Evolutionary conservation across 2,888 invertebrate species (phyloP), one percentile per base, ranked within the genome.

Genomic region (Chironomus tentans): DNA sequence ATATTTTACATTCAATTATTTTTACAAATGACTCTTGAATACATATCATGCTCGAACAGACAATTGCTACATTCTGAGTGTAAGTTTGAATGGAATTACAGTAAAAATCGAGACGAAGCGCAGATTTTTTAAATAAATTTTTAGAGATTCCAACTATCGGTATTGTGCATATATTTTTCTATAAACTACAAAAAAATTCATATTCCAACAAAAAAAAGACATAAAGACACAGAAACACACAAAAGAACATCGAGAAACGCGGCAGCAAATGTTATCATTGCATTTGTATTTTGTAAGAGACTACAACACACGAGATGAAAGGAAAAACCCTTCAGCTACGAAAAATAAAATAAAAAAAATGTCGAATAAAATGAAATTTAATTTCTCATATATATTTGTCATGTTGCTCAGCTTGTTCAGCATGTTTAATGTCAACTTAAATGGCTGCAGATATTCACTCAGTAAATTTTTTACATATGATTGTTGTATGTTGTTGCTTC

Each of bases 21-120:
- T 68, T 68, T 28, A 68, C 68, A 68, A 68, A 68, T 68, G 68
- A 68, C 68, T 68, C 46, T 68, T 68, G 46, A 68, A 46, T 38
- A 28, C 4, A 28, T 65, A 24, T 24, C 65, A 24, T 65, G 65
- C 56, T 56, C 56, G 56, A 56, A 18, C 56, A 56, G 56, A 56
- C 56, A 56, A 56, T 56, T 56, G n/a, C 56, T 56, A 56, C 18
- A 18, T 56, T 38, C 38, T 38, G 38, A 38, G 38, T 38, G 38
- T 38, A 38, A 38, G 38, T 38, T 38, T 10, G 10, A 38, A 38
- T 38, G 4, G 38, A 10, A 10, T 38, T 38, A 38, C 1, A 10
- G 7, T 2, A 2, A 2, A 38, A 38, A 10, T 1, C 10, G 38
- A 38, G 2, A 1, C 38, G 2, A 38, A 38, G 10, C 38, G 38